Evolutionary conservation across 2,113 vertebrate genomes (phyloP), one percentile per base, ranked within the genome.

Genomic region (Puffinus mauretanicus): DNA sequence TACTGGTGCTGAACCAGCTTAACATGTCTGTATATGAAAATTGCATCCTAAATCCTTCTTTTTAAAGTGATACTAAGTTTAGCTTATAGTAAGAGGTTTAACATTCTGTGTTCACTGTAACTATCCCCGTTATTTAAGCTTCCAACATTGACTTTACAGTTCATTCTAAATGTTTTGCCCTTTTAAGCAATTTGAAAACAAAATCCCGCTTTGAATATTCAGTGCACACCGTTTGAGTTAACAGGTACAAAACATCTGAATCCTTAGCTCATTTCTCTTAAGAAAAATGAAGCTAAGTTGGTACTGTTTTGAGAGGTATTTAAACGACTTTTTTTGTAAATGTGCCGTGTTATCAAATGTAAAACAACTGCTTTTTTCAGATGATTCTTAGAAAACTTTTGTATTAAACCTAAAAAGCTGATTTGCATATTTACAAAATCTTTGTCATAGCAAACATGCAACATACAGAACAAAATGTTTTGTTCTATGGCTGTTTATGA

Each of bases 351-450:
- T 97, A 96, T 95, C 89, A 97, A 97, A 98, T 96, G 96, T 95
- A 96, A 96, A 97, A 97, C 94, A 85, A 85, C 94, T 60, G 71
- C 29, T 96, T 96, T 96, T 91, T 93, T 88, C 94, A 94, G 96
- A 95, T 46, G 78, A 97, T 96, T 97, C 90, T 89, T 98, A 98
- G 76, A 98, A 98, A 98, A 97, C 36, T 86, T 97, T 76, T 90
- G 95, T 97, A 98, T 98, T 98, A 98, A 98, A 98, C 97, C 94
- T 98, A 98, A 97, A 98, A 98, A 98, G 98, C 97, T 98, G 98
- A 98, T 98, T 93, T 98, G 98, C 97, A 64, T 98, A 98, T 98
- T 98, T 98, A 98, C 98, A 98, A 98, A 98, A 98, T 97, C 98
- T 98, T 98, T 96, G 92, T 97, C 97, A 91, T 96, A 98, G 97